Base-by-base conservation (phyloP, 2,888 invertebrate species). In the Scelioninae gen. 2 region DNA sequence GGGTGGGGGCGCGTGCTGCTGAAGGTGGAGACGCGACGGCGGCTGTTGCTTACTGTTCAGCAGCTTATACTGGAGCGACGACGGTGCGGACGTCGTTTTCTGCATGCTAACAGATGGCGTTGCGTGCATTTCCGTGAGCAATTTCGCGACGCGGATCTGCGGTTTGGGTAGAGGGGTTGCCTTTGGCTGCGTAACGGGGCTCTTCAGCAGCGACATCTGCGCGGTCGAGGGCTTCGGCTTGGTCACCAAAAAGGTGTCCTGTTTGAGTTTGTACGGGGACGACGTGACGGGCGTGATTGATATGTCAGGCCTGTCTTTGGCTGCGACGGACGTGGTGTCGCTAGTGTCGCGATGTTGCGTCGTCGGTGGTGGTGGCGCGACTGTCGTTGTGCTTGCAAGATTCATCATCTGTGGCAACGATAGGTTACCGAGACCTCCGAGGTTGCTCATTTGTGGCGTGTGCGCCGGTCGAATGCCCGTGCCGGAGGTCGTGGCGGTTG, bases 291-390 rank as follows among this genome's bases (percentile, higher is more conserved):
- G 85, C 0, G 85, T 85, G 65, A 85, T 88, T 0, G 89, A 88
- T 72, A 89, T 86, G 68, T 85, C 87, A 0, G 89, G 88, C 13
- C 87, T 84, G 31, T 89, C 88, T 73, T 87, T 87, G 7, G 84
- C 61, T 74, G 84, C 77, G 0, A 60, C 55, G 0, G 86, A 18
- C 2, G 71, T 57, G 10, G 50, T 13, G 28, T 67, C 67, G 11
- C 57, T 33, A 48, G 37, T 7, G 77, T 73, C n/a, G 77, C 78
- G 68, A 5, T 33, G 64, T 7, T 37, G 64, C 35, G 15, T 22
- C 43, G 13, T 0, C 28, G 11, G 19, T 13, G 1, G 86, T 41
- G 22, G 55, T 33, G 52, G 39, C 18, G 19, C 18, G 22, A 11
- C 63, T 1, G 75, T 67, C 2, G 79, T 74, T 4, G 81, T 64